Conservation (phyloP, 2,888 invertebrate genomes). For the Erebia ligea region DNA sequence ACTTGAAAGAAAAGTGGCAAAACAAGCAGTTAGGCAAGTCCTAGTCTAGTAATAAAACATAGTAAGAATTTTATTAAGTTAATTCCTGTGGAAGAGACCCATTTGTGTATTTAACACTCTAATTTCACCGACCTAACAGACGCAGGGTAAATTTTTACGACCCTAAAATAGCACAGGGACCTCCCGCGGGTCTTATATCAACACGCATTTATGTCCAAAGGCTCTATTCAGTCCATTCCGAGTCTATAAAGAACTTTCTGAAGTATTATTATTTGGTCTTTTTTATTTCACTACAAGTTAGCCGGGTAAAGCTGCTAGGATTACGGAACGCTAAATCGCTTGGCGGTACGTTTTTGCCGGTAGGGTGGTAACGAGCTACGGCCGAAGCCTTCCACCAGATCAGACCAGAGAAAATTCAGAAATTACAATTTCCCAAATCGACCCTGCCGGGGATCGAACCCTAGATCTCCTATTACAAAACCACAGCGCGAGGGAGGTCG, state of each 20-base stretch:
- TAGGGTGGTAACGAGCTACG: too few relatives aligned
- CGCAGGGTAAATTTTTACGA: slow-evolving; percentile 27
- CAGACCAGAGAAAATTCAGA: too few relatives aligned
- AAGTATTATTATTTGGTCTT: slow-evolving; percentile 1
- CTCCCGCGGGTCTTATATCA: slow-evolving; percentile 28
- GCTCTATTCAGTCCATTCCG: slow-evolving; percentile 8
- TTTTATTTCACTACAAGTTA: neutral
- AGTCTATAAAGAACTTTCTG: slow-evolving; percentile 10
- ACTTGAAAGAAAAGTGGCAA: neutral
- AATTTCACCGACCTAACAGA: slow-evolving; percentile 24
- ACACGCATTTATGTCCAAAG: slow-evolving; percentile 30
- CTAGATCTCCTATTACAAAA: too few relatives aligned
- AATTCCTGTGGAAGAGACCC: neutral
- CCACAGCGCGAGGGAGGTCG: neutral
- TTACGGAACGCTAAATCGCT: too few relatives aligned
- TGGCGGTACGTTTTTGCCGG: too few relatives aligned
- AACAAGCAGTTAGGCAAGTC: neutral
- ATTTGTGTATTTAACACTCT: slow-evolving; percentile 27
- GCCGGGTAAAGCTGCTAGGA: neutral
- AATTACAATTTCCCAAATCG: too few relatives aligned
- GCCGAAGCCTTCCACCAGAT: too few relatives aligned
- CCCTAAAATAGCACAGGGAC: slow-evolving; percentile 33
- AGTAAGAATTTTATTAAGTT: slow-evolving; percentile 4
- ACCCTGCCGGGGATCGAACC: too few relatives aligned
- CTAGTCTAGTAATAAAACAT: neutral